Base-by-base conservation (phyloP, 2,888 invertebrate species). In the Drepana falcataria region DNA sequence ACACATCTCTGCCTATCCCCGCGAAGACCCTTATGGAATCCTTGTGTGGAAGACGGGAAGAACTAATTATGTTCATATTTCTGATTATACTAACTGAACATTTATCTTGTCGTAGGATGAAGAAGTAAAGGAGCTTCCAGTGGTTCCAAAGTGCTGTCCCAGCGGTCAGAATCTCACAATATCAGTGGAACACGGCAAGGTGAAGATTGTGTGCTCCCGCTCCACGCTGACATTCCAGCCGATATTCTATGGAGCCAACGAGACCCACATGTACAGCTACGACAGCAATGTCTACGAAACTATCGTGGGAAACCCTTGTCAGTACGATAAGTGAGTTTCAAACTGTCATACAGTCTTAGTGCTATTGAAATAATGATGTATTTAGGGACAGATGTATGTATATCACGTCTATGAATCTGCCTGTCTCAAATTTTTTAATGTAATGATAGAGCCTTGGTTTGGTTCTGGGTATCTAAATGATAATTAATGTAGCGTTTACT, bases 241-340 rank as follows among this genome's bases (percentile, higher is more conserved):
- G 0, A 66, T 84, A 3, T 93, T 93, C 73, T 85, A 87, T 63
- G 81, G 90, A 37, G 90, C 88, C 54, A 93, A 93, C 61, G 84
- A 79, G 44, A 89, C 90, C 0, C 91, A 92, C 55, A 83, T 92
- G 56, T 83, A 87, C 71, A 82, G 78, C 48, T 89, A 85, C 53
- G 83, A 88, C 54, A 83, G 76, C 63, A 87, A 90, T 52, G 77
- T 85, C 35, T 93, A 92, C 65, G 89, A 92, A 59, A 92, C 92
- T 1, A 83, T 93, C 49, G 86, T 93, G 49, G 93, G 93, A 35
- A 91, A 91, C 66, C 93, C 93, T 49, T 93, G 93, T 73, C 70
- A 67, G 61, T 86, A 89, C 69, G 91, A 90, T 73, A 93, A 88
- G 93, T 93, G 71, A 63, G 61, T 72, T 66, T 44, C 6, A 44